Conservation (phyloP, 2,888 invertebrate species). For the Cataglyphis rosenhaueri region DNA sequence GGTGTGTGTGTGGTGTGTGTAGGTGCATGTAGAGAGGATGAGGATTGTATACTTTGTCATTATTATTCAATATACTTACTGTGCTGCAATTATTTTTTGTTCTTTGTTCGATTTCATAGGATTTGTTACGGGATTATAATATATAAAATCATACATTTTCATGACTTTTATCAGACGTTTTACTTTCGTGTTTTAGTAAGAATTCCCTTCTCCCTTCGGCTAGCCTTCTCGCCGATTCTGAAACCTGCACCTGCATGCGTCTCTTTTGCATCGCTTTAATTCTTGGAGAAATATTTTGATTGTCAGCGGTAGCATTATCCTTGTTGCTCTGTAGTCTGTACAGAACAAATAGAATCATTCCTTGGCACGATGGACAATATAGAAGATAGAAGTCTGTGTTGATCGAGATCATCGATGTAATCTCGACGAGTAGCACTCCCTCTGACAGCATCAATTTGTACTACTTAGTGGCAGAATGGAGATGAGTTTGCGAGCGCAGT, state of each 20-base stretch:
- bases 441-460: not conserved
- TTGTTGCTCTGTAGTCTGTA: constrained; percentile 79
- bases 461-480: not conserved
- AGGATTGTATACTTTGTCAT: not conserved
- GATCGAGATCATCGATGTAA: not conserved
- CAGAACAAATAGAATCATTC: constrained; percentile 87
- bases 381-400: not conserved
- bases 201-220: constrained; percentile 87
- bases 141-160: constrained; percentile 97
- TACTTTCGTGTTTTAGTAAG: constrained; percentile 86
- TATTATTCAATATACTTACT: constrained; percentile 74
- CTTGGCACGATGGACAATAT: constrained; percentile 68
- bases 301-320: constrained; percentile 49
- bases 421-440: not conserved
- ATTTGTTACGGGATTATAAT: constrained; percentile 94
- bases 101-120: constrained; percentile 87
- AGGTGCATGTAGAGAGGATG: too few relatives aligned
- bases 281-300: constrained; percentile 78
- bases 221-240: constrained; percentile 87
- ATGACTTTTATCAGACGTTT: constrained; percentile 89
- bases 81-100: constrained; percentile 62
- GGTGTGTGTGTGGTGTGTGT: too few relatives aligned
- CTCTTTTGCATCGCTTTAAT: constrained; percentile 75
- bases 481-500: constrained; percentile 54
- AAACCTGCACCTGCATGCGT: constrained; percentile 79